phyloP scores from a whole-genome alignment of 1,140 invertebrate species.

The Trichogramma pretiosum region DNA sequence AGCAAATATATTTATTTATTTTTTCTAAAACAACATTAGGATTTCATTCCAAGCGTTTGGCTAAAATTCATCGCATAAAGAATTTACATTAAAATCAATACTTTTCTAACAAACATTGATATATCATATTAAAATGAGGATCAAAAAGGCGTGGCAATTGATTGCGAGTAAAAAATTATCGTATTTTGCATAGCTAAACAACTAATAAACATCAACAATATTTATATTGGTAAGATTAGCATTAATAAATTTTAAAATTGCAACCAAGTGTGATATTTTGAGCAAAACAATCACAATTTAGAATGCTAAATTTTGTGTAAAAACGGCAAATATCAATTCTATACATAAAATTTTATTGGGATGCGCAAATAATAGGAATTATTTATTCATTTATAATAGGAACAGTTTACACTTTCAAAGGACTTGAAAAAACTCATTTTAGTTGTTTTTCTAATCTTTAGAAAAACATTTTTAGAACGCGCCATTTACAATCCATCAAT shows the following conservation, averaged over 20 bases:
- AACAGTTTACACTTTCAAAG: slow-evolving; percentile 31
- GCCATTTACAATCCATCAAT: slow-evolving; percentile 8
- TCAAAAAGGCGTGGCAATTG: neutral
- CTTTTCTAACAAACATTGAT: slow-evolving; percentile 9
- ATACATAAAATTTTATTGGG: too few relatives aligned
- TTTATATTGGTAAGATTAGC: too few relatives aligned
- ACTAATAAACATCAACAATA: too few relatives aligned
- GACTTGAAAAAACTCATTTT: too few relatives aligned
- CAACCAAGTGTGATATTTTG: slow-evolving; percentile 11
- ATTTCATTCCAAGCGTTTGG: slow-evolving; percentile 16
- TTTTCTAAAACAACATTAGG: slow-evolving; percentile 11
- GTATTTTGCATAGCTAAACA: slow-evolving; percentile 11
- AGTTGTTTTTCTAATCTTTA: too few relatives aligned
- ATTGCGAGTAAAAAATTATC: slow-evolving; percentile 6
- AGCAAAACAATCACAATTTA: slow-evolving; percentile 9
- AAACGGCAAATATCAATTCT: slow-evolving; percentile 9
- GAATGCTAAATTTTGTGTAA: slow-evolving; percentile 14
- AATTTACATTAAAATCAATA: too few relatives aligned
- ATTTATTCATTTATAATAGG: too few relatives aligned
- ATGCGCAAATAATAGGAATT: slow-evolving; percentile 32
- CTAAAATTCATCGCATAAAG: too few relatives aligned
- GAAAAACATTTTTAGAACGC: slow-evolving; percentile 4
- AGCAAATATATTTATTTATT: slow-evolving; percentile 7
- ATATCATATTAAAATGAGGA: slow-evolving; percentile 5
- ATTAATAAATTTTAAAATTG: slow-evolving; percentile 6